These are phyloP conservation scores for Bubalus kerabau DNA, from an alignment of 2,113 vertebrate genomes.

Conservation along the genomic window DNA sequence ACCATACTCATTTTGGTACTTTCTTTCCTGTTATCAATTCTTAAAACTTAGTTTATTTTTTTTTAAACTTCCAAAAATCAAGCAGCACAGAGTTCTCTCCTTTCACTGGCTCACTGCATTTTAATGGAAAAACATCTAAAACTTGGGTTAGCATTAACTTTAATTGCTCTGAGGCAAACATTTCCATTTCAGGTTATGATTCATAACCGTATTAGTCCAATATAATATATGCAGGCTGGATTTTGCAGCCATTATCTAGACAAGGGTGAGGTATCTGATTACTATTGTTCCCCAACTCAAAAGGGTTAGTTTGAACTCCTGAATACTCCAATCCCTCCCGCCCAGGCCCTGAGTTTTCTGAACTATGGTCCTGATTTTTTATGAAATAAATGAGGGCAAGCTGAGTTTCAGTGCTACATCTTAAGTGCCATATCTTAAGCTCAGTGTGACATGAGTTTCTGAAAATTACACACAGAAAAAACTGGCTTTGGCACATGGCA, in stretches of 20 bases:
- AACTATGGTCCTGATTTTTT: neutral
- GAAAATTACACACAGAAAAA: slow-evolving; percentile 35
- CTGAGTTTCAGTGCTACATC: neutral
- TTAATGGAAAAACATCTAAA: slow-evolving; percentile 52
- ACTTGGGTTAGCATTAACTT: neutral
- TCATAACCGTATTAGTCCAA: neutral
- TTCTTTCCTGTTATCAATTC: neutral
- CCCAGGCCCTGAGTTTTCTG: neutral
- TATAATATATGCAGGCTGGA: neutral
- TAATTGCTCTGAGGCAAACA: slow-evolving; percentile 41
- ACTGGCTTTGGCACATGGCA: slow-evolving; percentile 22
- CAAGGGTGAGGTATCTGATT: neutral
- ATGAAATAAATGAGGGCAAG: neutral
- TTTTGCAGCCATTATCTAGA: slow-evolving; percentile 9
- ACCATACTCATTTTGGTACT: neutral
- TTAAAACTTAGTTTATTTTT: neutral
- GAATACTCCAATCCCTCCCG: neutral
- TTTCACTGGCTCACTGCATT: slow-evolving; percentile 37
- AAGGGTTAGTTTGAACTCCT: slow-evolving; percentile 17
- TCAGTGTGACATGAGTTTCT: neutral
- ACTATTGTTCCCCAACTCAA: slow-evolving; percentile 31
- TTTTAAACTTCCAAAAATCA: slow-evolving; percentile 8
- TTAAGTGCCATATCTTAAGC: neutral
- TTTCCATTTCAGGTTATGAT: slow-evolving; percentile 63
- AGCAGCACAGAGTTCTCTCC: neutral